Percentiles rank a stretch among this genome's conserved stretches.
Evolutionary conservation across 2,888 invertebrate species (phyloP).

Genomic region (Agrilus cyanescens): DNA sequence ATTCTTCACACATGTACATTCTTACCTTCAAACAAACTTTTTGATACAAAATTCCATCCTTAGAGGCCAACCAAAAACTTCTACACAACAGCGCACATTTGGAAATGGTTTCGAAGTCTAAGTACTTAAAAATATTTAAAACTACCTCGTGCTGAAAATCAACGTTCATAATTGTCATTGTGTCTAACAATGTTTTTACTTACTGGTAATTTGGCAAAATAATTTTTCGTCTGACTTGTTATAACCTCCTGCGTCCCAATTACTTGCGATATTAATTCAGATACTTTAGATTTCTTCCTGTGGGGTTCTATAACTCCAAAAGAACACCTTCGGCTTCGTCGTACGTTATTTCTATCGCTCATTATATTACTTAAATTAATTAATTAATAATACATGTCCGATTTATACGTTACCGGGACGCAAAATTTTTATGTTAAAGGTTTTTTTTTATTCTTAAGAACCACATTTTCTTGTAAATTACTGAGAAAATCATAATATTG

Average conservation of each 20-base stretch:
- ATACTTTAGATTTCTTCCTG: conserved; percentile 11
- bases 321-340: too few species aligned
- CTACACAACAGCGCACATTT: conserved; percentile 23
- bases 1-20: neutral
- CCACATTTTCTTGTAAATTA: too few species aligned
- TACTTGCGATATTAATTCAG: conserved; percentile 3
- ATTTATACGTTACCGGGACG: too few species aligned
- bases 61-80: conserved; percentile 22
- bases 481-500: too few species aligned
- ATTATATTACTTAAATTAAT: too few species aligned
- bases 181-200: conserved; percentile 5
- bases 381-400: too few species aligned
- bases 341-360: too few species aligned
- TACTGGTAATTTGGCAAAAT: conserved; percentile 13
- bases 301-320: conserved; percentile 3
- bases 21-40: conserved; percentile 22
- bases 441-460: too few species aligned
- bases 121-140: conserved; percentile 21
- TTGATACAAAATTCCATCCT: conserved; percentile 21
- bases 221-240: neutral
- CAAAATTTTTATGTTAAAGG: too few species aligned
- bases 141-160: conserved; percentile 21
- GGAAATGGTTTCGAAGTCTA: conserved; percentile 23
- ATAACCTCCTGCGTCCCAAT: neutral
- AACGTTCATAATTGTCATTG: neutral